Percentiles rank a stretch among this genome's conserved stretches.
These are phyloP conservation scores for Nomia melanderi DNA, from an alignment of 1,140 invertebrate species.

Conservation along the genomic window DNA sequence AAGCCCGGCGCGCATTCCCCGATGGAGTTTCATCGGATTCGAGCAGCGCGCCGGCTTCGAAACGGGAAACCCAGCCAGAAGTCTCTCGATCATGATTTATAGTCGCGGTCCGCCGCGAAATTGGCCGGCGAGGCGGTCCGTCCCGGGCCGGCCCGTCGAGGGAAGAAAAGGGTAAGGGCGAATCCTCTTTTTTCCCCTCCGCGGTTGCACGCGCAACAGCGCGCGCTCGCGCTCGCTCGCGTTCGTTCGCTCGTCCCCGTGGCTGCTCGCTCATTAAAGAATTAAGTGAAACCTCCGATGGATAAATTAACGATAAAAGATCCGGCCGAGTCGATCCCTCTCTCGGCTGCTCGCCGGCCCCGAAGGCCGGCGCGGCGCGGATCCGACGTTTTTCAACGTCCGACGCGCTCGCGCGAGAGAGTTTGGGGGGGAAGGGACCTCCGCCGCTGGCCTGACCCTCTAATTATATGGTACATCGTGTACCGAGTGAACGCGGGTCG, in stretches of 20 bases:
- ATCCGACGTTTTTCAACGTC: slow-evolving; percentile 24
- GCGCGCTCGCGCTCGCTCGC: neutral
- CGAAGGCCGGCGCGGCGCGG: slow-evolving; percentile 29
- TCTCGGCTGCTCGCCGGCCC: neutral
- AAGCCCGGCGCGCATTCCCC: too few relatives aligned
- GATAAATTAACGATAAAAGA: slow-evolving; percentile 54
- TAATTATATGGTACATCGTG: slow-evolving; percentile 71
- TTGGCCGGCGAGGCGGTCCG: slow-evolving; percentile 1
- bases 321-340: neutral
- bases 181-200: neutral
- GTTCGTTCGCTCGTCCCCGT: neutral
- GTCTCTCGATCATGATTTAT: slow-evolving; percentile 37
- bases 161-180: too few relatives aligned
- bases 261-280: slow-evolving; percentile 39
- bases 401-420: slow-evolving; percentile 37
- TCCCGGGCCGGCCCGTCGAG: neutral
- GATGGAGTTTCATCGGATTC: too few relatives aligned
- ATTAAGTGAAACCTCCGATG: slow-evolving; percentile 50
- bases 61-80: neutral
- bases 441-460: slow-evolving; percentile 57
- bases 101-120: slow-evolving; percentile 20
- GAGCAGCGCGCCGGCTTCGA: too few relatives aligned
- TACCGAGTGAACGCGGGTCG: slow-evolving; percentile 58
- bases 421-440: slow-evolving; percentile 40
- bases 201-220: too few relatives aligned